Base-by-base conservation (phyloP, 2,888 invertebrate species). In the Apodemia mormo region DNA sequence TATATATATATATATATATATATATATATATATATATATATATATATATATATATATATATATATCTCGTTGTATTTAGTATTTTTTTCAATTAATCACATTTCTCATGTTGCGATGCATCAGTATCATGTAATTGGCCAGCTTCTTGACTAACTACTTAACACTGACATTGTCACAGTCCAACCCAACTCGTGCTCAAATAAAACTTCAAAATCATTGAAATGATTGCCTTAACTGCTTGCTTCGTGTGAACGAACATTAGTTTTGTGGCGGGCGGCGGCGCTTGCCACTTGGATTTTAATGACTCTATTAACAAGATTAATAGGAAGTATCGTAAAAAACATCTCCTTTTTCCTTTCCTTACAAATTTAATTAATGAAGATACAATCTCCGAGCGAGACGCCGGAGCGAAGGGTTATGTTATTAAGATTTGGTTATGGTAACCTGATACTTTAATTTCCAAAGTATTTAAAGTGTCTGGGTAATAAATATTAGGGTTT, bases 261-360 rank as follows among this genome's bases (percentile, higher is more conserved):
- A 67, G 49, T 81, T 84, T 82, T 83, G 79, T 76, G 73, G 68
- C 73, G 69, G 67, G 72, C 80, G 81, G 81, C 85, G 79, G 85
- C 82, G 85, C 86, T 85, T 76, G 82, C 83, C 86, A 82, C 87
- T 85, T 81, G 78, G 81, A 79, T 86, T 86, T 90, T 92, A 92
- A 93, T 92, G 90, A 85, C 92, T 93, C 90, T 90, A 93, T 93
- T 92, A 90, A 89, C 86, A 81, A 88, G 92, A 92, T 92, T 92
- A 90, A 92, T 92, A 84, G 87, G 79, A 80, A 82, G 84, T 86
- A 88, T 87, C 85, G 82, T 79, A 85, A 82, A 88, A 87, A 88
- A 85, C 83, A 86, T 84, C 81, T 80, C 78, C 80, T 84, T 88
- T 89, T 87, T 87, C 83, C 80, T 80, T 86, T 84, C 81, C 78